Conservation (phyloP, 2,113 vertebrate genomes). For the Thinocorus orbignyianus region DNA sequence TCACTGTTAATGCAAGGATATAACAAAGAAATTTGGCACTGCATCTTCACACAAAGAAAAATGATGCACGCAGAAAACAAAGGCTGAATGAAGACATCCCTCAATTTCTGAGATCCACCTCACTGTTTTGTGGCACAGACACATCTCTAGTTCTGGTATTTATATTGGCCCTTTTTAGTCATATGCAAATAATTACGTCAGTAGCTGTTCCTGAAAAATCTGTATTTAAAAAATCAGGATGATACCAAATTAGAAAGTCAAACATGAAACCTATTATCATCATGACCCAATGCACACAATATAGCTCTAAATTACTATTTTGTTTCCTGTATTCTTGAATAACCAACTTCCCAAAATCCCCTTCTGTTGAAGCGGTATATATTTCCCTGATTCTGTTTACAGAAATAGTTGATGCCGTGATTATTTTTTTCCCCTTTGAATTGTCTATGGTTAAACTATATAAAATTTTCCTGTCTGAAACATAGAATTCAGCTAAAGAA, state of each 20-base stretch:
- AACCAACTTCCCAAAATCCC: slow-evolving; percentile 16
- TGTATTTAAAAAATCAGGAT: slow-evolving; percentile 25
- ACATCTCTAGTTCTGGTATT: slow-evolving; percentile 4
- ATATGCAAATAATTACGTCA: slow-evolving; percentile 27
- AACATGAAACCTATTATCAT: slow-evolving; percentile 54
- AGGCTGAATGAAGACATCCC: not conserved
- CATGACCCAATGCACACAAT: not conserved
- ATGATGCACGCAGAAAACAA: not conserved
- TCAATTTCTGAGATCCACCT: not conserved
- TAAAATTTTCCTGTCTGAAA: slow-evolving; percentile 29
- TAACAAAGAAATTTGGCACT: not conserved
- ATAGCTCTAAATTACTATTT: slow-evolving; percentile 43
- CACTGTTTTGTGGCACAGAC: not conserved
- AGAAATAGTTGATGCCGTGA: slow-evolving; percentile 19
- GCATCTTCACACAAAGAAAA: not conserved
- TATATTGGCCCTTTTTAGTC: not conserved
- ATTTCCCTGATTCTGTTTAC: slow-evolving; percentile 15
- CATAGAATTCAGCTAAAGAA: not conserved
- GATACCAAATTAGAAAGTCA: slow-evolving; percentile 40
- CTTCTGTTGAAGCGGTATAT: not conserved
- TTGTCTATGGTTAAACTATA: not conserved
- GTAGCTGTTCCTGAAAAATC: slow-evolving; percentile 28
- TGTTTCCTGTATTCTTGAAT: slow-evolving; percentile 18
- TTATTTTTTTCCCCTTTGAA: not conserved
- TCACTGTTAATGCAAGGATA: not conserved